phyloP scores from a whole-genome alignment of 2,888 invertebrate species.

The Drosophila quinaria region DNA sequence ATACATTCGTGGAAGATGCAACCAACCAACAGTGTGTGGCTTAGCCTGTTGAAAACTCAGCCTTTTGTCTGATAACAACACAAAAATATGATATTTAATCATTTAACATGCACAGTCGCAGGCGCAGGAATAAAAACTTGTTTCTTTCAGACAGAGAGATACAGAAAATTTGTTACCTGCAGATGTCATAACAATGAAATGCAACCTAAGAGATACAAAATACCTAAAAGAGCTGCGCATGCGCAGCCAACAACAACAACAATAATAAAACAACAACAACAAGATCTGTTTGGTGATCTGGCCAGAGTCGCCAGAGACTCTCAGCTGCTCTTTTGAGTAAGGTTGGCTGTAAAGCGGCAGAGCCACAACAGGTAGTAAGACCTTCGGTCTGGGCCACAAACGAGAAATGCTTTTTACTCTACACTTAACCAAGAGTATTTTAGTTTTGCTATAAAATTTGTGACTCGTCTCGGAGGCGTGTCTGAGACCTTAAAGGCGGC shows the following conservation, averaged over 20 bases:
- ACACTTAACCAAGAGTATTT: constrained; percentile 20
- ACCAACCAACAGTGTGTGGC: constrained; percentile 6
- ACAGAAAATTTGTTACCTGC: constrained; percentile 76
- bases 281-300: constrained; percentile 43
- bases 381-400: constrained; percentile 57
- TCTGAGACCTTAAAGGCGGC: constrained; percentile 18
- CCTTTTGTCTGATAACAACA: constrained; percentile 73
- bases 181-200: constrained; percentile 82
- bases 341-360: constrained; percentile 52
- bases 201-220: constrained; percentile 75
- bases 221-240: constrained; percentile 57
- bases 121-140: constrained; percentile 54
- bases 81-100: constrained; percentile 82
- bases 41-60: constrained; percentile 49
- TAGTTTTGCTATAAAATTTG: not conserved
- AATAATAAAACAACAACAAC: constrained; percentile 27
- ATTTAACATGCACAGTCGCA: constrained; percentile 58
- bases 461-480: constrained; percentile 9
- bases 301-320: constrained; percentile 14
- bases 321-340: constrained; percentile 73
- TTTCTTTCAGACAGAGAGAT: constrained; percentile 45
- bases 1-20: constrained; percentile 51
- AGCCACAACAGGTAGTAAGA: constrained; percentile 71
- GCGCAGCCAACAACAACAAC: constrained; percentile 55
- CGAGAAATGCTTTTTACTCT: constrained; percentile 40